These are phyloP conservation scores for Nesogale talazaci DNA, from an alignment of 2,113 vertebrate genomes.

Conservation along the genomic window DNA sequence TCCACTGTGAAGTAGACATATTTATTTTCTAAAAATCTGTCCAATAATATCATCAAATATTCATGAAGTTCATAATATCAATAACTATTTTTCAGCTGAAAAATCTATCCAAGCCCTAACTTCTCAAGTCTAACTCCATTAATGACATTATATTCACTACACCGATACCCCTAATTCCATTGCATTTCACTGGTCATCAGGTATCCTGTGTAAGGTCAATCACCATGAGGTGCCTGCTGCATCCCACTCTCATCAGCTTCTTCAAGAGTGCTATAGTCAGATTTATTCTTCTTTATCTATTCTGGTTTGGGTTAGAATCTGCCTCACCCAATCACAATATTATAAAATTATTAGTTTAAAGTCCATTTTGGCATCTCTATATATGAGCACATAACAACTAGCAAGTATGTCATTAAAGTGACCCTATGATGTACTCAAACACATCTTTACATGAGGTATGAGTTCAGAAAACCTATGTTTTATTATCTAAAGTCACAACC, in stretches of 20 bases:
- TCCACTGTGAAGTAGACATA: background rate
- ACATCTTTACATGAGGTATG: background rate
- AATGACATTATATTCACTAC: background rate
- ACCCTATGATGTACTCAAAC: too few relatives aligned
- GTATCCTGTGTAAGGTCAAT: background rate
- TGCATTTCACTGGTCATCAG: accelerated
- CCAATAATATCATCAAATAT: too few relatives aligned
- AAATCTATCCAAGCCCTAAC: background rate
- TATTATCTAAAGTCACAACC: too few relatives aligned
- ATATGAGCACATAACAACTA: too few relatives aligned
- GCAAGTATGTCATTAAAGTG: background rate
- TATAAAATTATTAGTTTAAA: too few relatives aligned
- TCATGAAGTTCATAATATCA: too few relatives aligned
- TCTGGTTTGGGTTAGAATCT: background rate
- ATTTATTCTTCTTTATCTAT: background rate
- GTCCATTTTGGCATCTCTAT: too few relatives aligned
- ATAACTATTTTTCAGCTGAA: too few relatives aligned
- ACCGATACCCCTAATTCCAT: background rate
- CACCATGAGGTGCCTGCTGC: background rate
- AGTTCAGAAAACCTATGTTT: too few relatives aligned
- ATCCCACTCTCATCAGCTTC: accelerated
- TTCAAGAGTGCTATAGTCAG: background rate
- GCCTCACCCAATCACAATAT: background rate
- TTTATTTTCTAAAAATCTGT: background rate
- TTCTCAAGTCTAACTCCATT: background rate